Base-by-base conservation (phyloP, 2,888 invertebrate genomes). In the Hypena proboscidalis region DNA sequence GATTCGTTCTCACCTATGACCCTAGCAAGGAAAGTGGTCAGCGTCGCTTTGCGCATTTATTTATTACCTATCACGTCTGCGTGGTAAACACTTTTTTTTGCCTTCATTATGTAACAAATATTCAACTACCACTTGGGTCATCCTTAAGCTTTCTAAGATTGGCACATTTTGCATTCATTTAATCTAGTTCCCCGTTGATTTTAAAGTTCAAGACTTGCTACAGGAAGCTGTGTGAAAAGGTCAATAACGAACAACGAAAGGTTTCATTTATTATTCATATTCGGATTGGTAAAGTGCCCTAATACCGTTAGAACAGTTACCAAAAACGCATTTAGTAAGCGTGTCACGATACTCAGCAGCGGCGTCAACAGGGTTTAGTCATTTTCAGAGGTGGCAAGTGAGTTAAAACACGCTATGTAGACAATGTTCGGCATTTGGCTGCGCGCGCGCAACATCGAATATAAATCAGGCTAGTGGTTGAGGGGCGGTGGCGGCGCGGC, bases 401-500 rank as follows among this genome's bases (percentile, higher is more conserved):
- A 62, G 56, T 40, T 57, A 60, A 69, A 60, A 44, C 54, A 62
- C 45, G 59, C 58, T 66, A 74, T 70, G 76, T 70, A 60, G 57
- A 70, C 67, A 74, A 79, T 78, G 77, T 62, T 59, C 46, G 70
- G 73, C 67, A 76, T 70, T 73, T 65, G 60, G 62, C 52, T 67
- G 66, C 60, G 66, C 65, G 68, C 47, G 73, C 67, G 66, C 73
- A 57, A 67, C 67, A 54, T 49, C 55, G 81, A 78, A 83, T 84
- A 74, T 75, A 77, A 82, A 84, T 79, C 63, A 80, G 76, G 76
- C 70, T 70, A 66, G 51, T 51, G 58, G 65, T 69, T 62, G 67
- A 70, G 73, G 50, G 54, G 50, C 50, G 59, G 58, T 44, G 62
- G 58, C 64, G 59, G 67, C 58, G 65, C 61, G 63, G 65, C 40